phyloP scores from a whole-genome alignment of 2,113 vertebrate genomes.

The Bambusicola thoracicus region DNA sequence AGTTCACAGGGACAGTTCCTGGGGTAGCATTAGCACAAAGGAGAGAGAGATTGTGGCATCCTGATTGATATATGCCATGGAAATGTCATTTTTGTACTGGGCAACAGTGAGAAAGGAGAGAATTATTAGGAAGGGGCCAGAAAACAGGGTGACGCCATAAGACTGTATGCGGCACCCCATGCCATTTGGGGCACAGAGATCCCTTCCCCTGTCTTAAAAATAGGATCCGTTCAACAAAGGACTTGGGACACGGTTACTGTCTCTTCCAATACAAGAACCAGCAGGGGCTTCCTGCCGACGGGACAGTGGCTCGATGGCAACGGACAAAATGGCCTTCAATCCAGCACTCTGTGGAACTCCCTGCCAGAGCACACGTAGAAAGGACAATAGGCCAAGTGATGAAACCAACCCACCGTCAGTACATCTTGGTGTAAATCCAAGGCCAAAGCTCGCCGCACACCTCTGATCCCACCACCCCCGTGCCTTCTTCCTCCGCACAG shows the following conservation, averaged over 20 bases:
- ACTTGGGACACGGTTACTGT: background rate
- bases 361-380: background rate
- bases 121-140: background rate
- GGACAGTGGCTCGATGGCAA: background rate
- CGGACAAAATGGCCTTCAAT: background rate
- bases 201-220: background rate
- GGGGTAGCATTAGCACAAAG: background rate
- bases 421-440: background rate
- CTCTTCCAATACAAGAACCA: background rate
- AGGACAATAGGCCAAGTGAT: background rate
- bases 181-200: background rate
- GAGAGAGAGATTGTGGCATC: background rate
- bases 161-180: background rate
- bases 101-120: background rate
- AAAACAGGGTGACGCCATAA: background rate
- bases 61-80: background rate
- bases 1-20: background rate
- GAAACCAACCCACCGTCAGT: background rate
- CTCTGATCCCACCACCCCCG: background rate
- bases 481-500: rapidly evolving
- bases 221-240: background rate
- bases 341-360: background rate
- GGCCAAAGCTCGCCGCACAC: background rate
- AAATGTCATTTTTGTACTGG: background rate
- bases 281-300: background rate